Base-by-base conservation (phyloP, 2,113 vertebrate species). In the Coturnix japonica region DNA sequence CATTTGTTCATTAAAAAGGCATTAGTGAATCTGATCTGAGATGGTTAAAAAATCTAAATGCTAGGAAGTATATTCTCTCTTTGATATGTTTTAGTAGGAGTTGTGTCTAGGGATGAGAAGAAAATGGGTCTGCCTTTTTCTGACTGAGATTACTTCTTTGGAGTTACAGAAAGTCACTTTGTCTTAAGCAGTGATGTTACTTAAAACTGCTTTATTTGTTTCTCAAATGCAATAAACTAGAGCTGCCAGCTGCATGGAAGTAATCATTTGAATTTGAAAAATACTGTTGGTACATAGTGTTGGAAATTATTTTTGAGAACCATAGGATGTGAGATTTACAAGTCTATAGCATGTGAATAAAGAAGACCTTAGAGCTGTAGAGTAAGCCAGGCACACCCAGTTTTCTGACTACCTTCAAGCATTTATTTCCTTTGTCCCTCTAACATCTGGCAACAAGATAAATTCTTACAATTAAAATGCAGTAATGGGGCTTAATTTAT, bases 141-240 rank as follows among this genome's bases (percentile, higher is more conserved):
- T 93, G 51, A 70, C 56, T 44, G 51, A 91, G 78, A 94, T 93
- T 90, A 71, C 86, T 94, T 87, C 80, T 95, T 71, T 49, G 37
- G 80, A 85, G 23, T n/a, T 75, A 90, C 54, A 71, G 85, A 94
- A 95, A 87, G n/a, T 72, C 47, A 70, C 93, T 95, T 91, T 95
- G 41, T 92, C 77, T 87, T 84, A 21, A 91, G 92, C 78, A 89
- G 82, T 82, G 9, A 67, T 66, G 19, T 57, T 94, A 49, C 59
- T 95, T 94, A 72, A 92, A 95, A 35, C 19, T 8, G 39, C 21
- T 93, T 94, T 91, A 28, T 82, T 96, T 93, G n/a, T 80, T 93
- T 80, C 84, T 73, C 87, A 76, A 86, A 74, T 87, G 66, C 22
- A 72, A 61, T 79, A 89, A 85, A 70, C 33, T 21, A 21, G 44